These are phyloP conservation scores for Miniopterus natalensis DNA, from an alignment of 2,113 vertebrate genomes.

Conservation along the genomic window DNA sequence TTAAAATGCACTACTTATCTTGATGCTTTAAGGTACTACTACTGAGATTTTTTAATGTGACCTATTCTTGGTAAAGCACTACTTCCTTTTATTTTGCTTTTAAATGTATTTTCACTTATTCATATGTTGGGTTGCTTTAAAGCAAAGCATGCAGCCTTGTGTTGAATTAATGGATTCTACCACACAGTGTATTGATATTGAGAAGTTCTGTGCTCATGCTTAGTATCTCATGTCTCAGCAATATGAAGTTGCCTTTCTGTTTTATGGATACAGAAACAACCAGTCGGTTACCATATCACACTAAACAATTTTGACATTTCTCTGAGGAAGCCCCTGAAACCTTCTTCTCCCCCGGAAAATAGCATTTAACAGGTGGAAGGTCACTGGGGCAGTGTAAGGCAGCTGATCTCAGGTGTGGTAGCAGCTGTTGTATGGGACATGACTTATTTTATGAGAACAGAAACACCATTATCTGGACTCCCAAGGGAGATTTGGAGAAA, in stretches of 20 bases:
- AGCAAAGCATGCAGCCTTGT: constrained; percentile 7
- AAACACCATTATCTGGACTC: constrained; percentile 68
- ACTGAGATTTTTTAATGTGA: not conserved
- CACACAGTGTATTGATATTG: not conserved
- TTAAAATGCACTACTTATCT: not conserved
- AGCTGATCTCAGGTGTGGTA: constrained; percentile 70
- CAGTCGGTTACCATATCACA: not conserved
- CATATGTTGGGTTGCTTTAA: not conserved
- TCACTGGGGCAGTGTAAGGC: constrained; percentile 42
- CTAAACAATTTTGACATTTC: constrained; percentile 42
- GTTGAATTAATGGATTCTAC: constrained; percentile 31
- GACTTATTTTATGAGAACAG: constrained; percentile 69
- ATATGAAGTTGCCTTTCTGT: not conserved
- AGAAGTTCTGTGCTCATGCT: not conserved
- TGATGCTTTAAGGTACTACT: not conserved
- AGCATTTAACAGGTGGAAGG: constrained; percentile 29
- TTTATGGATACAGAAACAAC: not conserved
- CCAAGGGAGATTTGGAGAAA: constrained; percentile 56
- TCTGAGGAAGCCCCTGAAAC: constrained; percentile 1
- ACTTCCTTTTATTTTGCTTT: constrained; percentile 45
- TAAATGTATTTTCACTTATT: constrained; percentile 34
- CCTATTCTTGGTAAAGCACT: constrained; percentile 15
- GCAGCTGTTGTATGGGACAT: constrained; percentile 61
- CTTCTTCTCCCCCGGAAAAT: constrained; percentile 35
- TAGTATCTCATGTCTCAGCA: constrained; percentile 20